Base-by-base conservation (phyloP, 2,888 invertebrate genomes). In the Drosophila longiperda region DNA sequence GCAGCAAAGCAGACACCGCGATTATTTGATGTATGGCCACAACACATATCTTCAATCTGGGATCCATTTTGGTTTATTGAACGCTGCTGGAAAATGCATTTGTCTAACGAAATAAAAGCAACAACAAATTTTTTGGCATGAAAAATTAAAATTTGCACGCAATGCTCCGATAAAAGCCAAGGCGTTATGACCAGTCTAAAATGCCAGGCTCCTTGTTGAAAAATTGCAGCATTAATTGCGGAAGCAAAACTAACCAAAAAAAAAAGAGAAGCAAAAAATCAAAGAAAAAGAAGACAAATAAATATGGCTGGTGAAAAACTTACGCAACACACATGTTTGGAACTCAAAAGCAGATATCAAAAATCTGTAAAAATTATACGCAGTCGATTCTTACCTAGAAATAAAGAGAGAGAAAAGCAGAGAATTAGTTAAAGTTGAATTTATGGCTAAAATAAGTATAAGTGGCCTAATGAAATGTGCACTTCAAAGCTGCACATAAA, bases 111-210 rank as follows among this genome's bases (percentile, higher is more conserved):
- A 53, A 34, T 29, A 4, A 45, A 45, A 23, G 23, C 54, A 57
- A 29, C 15, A 29, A n/a, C 12, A 70, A 71, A 74, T 2, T 7
- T 9, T 45, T 61, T 68, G 69, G 58, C 59, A 71, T 80, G 87
- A 90, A 83, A 88, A 88, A 88, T 88, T 87, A 73, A 88, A 89
- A 80, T 73, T 76, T 87, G 89, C 88, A 88, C 88, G 88, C 88
- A 90, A 88, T 42, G 76, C 80, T 71, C 55, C 26, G 36, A 29
- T 38, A 55, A 29, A 38, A 68, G 74, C 76, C 67, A 74, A 80
- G 79, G 69, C 67, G 57, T 80, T 86, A 86, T 88, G 74, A 84
- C 66, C 32, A 29, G 55, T 33, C 40, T 42, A 49, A 77, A 75
- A 72, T 75, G 49, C 60, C 80, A 53, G 63, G 5, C 55, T 55